Conservation (phyloP, 2,888 invertebrate species). For the Ceratothoa steindachneri region DNA sequence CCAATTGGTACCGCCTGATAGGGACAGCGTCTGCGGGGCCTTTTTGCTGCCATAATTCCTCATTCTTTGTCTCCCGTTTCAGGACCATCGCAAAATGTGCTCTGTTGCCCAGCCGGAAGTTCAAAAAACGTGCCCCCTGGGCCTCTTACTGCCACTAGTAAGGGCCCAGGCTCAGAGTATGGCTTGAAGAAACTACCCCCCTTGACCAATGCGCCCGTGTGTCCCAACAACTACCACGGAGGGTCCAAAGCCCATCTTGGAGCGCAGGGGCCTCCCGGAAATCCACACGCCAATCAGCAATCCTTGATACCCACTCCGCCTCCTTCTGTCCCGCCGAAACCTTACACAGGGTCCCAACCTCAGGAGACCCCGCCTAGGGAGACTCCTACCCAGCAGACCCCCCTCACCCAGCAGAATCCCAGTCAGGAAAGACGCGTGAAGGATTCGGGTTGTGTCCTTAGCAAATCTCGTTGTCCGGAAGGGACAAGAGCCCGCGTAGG, state of each 20-base stretch:
- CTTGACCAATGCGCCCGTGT: conserved; percentile 24
- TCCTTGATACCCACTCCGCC: conserved; percentile 7
- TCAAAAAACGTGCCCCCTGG: conserved; percentile 98
- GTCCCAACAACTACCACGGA: conserved; percentile 1
- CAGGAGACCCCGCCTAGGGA: too few relatives aligned
- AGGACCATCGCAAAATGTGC: conserved; percentile 34
- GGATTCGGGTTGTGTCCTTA: too few relatives aligned
- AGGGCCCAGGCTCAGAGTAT: conserved; percentile 56
- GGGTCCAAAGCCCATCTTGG: background rate
- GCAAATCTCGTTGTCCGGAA: too few relatives aligned
- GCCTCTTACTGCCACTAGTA: conserved; percentile 88
- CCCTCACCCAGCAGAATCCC: too few relatives aligned
- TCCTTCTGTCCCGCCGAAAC: conserved; percentile 11
- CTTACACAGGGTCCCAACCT: background rate
- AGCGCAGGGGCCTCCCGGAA: background rate
- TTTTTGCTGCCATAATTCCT: too few relatives aligned
- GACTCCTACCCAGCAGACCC: too few relatives aligned
- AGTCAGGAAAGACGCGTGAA: too few relatives aligned
- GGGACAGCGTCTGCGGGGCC: too few relatives aligned
- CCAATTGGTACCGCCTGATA: too few relatives aligned
- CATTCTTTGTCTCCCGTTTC: conserved; percentile 13
- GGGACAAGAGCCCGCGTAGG: background rate
- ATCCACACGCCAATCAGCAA: background rate
- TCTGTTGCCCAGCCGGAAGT: conserved; percentile 52
- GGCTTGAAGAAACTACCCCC: conserved; percentile 13